Evolutionary conservation across 2,113 vertebrate species (phyloP), one percentile per base, ranked within the genome.

Genomic region (Callorhinus ursinus): DNA sequence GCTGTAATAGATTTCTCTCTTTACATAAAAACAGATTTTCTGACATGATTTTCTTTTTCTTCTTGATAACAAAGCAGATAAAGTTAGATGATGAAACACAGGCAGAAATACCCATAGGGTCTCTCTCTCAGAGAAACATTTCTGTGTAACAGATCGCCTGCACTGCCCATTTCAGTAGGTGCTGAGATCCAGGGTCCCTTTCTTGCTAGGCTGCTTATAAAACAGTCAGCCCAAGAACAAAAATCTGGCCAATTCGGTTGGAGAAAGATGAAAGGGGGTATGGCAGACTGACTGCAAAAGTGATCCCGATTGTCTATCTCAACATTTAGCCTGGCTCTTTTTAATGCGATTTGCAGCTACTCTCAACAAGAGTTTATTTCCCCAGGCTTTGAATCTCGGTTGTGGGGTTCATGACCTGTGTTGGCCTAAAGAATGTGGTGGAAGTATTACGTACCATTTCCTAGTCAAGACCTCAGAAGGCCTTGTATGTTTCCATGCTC

Each of bases 11-110:
- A 97, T 92, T 94, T 97, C 65, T 71, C 81, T 93, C 69, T 79
- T 86, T 81, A 76, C 53, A 61, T 92, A 96, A 93, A 95, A 92
- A 89, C 80, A 87, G 55, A 85, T 65, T 95, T 93, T 93, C 84
- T 91, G 72, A 79, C 79, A 72, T 81, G 89, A 95, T 92, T 93
- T 96, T 90, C 33, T 74, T 93, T 81, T 84, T 86, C 83, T 95
- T 88, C 89, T 96, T 95, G 51, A 57, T 86, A 97, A 92, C 51
- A 96, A 98, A 97, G 51, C 28, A 90, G 74, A 96, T 84, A 67
- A 88, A 92, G 22, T 89, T 88, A 96, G 81, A 83, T 33, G 76
- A 81, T n/a, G 81, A 96, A 63, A 46, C 72, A 95, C 7, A 85
- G 65, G 71, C 92, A 97, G 77, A 97, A 94, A 94, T 83, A 92